Percentiles rank a stretch among this genome's conserved stretches.
These are phyloP conservation scores for Brachirus orientalis DNA, from an alignment of 2,113 vertebrate species.

Conservation along the genomic window DNA sequence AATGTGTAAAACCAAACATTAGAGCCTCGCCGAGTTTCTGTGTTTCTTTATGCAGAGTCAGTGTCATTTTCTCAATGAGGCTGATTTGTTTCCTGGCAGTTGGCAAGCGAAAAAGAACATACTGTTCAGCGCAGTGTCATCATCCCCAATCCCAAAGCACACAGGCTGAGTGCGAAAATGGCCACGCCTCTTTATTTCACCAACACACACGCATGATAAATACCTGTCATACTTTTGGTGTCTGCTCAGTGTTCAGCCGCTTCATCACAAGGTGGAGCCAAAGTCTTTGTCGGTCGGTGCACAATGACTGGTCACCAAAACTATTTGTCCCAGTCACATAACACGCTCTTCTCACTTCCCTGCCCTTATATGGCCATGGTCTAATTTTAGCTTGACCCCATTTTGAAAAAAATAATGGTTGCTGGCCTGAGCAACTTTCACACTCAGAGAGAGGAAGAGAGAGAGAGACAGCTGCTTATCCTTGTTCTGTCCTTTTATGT, in stretches of 20 bases:
- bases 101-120: constrained; percentile 32
- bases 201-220: too few species aligned
- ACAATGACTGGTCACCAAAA: constrained; percentile 3
- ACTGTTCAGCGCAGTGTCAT: constrained; percentile 27
- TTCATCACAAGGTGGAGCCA: constrained; percentile 11
- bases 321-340: neutral
- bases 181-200: too few species aligned
- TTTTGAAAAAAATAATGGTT: constrained; percentile 53
- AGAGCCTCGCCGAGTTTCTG: constrained; percentile 12
- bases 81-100: constrained; percentile 13
- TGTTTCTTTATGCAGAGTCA: constrained; percentile 19
- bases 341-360: neutral
- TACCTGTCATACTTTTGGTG: neutral
- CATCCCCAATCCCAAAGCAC: constrained; percentile 17
- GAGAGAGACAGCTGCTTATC: too few species aligned
- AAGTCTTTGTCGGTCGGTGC: neutral
- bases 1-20: neutral
- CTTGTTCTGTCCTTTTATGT: neutral
- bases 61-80: constrained; percentile 18
- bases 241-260: neutral
- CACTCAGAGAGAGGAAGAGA: too few species aligned
- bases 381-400: constrained; percentile 65
- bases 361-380: constrained; percentile 51
- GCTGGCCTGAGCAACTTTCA: constrained; percentile 22
- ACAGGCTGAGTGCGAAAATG: neutral